Base-by-base conservation (phyloP, 2,113 vertebrate genomes). In the Zosterops japonicus region DNA sequence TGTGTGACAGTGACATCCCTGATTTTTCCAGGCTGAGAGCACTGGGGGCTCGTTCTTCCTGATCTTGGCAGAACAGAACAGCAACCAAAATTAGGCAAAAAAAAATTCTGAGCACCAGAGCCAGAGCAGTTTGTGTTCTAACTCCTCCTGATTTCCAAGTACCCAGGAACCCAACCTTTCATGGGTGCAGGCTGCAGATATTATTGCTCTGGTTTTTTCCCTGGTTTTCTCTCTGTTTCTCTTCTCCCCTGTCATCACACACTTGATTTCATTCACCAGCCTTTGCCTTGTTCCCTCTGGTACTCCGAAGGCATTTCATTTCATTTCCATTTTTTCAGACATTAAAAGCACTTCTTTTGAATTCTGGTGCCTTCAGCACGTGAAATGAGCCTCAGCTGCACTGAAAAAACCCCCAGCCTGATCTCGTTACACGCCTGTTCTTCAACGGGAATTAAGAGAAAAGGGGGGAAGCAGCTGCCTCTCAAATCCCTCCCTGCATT, bases 311-410 rank as follows among this genome's bases (percentile, higher is more conserved):
- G 60, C 56, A 61, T 88, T 86, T 93, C 44, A 18, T 57, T 83
- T 90, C 31, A 63, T 86, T 95, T 76, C 87, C 75, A 80, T 74
- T 94, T 87, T 89, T 87, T 71, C 88, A 93, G 83, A 63, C 69
- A 59, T 81, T 88, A 88, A 96, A 95, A 94, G 71, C 87, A 49
- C 81, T 93, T 90, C 24, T 93, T 77, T 72, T 70, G 64, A 89
- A 94, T 92, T 70, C 85, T 78, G 60, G 60, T 94, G 87, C 92
- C 63, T 93, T 85, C 92, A 88, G 79, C 92, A 93, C 56, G 31
- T 35, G 39, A 77, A 94, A 94, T 35, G 67, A 86, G 87, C 47
- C 74, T 42, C 78, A 91, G 85, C 93, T 93, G 87, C 71, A 14
- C 59, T 53, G 65, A 42, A 21, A 19, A 67, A 24, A 2, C n/a